Evolutionary conservation across 2,888 invertebrate genomes (phyloP).

Genomic region (Coenonympha arcania): DNA sequence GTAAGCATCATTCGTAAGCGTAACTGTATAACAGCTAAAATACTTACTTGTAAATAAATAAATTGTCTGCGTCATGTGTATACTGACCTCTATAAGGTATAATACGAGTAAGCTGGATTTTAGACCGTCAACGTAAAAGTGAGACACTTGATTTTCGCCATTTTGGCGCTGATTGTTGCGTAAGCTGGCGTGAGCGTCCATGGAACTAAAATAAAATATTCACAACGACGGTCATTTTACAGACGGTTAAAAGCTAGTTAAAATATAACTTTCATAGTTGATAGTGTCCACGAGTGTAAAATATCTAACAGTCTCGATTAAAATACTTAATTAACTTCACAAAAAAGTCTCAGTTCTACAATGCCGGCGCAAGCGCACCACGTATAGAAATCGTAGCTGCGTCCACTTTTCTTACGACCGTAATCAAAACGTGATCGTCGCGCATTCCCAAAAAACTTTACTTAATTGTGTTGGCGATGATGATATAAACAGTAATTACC

Average conservation of each 20-base stretch:
- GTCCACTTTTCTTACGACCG: slow-evolving; percentile 54
- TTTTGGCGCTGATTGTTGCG: too few relatives aligned
- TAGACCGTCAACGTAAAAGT: too few relatives aligned
- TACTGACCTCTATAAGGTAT: too few relatives aligned
- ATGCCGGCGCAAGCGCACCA: slow-evolving; percentile 5
- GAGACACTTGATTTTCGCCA: too few relatives aligned
- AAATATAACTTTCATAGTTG: not conserved
- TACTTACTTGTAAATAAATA: too few relatives aligned
- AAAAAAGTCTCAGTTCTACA: slow-evolving; percentile 11
- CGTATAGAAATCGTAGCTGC: slow-evolving; percentile 42
- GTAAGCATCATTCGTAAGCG: too few relatives aligned
- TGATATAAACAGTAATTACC: slow-evolving; percentile 70
- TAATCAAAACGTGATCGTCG: slow-evolving; percentile 71
- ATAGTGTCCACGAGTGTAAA: not conserved
- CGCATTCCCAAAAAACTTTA: slow-evolving; percentile 57
- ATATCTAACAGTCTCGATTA: slow-evolving; percentile 9
- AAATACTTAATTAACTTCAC: slow-evolving; percentile 16
- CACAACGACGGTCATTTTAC: too few relatives aligned
- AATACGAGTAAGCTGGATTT: too few relatives aligned
- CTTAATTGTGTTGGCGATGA: slow-evolving; percentile 68
- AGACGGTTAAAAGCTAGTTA: not conserved
- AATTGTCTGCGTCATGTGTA: too few relatives aligned
- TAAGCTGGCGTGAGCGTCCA: too few relatives aligned
- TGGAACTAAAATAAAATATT: too few relatives aligned
- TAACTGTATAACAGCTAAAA: too few relatives aligned